Base-by-base conservation (phyloP, 2,113 vertebrate species). In the Smithornis capensis region DNA sequence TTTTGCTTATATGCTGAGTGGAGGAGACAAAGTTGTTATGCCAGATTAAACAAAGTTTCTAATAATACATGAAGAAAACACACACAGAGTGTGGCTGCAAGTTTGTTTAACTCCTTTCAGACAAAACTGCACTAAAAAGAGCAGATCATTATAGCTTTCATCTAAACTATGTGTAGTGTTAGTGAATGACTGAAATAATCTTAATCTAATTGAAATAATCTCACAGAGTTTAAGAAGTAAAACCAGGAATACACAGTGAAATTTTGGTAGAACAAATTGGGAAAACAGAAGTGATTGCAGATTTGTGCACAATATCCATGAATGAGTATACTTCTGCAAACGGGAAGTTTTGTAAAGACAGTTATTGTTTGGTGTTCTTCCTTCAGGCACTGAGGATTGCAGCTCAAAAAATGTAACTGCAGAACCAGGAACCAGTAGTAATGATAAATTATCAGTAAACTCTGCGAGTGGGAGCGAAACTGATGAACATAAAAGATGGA, bases 331-430 rank as follows among this genome's bases (percentile, higher is more conserved):
- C 6, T 71, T 90, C 16, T 56, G 44, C 23, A 60, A 47, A 40
- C 37, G n/a, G 44, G 24, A 88, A 83, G n/a, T 63, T 53, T n/a
- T 87, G 16, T 71, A 15, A 55, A 83, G 68, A 13, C 35, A 22
- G 22, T 47, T 70, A 70, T 0, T 67, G 5, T 47, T 83, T 68
- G 77, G 11, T 93, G 16, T 73, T 83, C 42, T 94, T 90, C 42
- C 84, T 84, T 60, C 85, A 97, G 97, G 94, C 77, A 24, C 37
- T 49, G 40, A 47, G 9, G 5, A 60, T 49, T 97, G 97, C 64
- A 44, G 6, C 56, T 60, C 35, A 29, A 31, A 83, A 31, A 52
- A 23, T 17, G 6, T 9, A 52, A 67, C 62, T 64, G 62, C n/a
- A 31, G 62, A 79, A 80, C 31, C 62, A 37, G 42, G 38, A 84